Percentiles rank a stretch among this genome's conserved stretches.
Conservation (phyloP, 2,113 vertebrate species). For the Stictonetta naevosa region DNA sequence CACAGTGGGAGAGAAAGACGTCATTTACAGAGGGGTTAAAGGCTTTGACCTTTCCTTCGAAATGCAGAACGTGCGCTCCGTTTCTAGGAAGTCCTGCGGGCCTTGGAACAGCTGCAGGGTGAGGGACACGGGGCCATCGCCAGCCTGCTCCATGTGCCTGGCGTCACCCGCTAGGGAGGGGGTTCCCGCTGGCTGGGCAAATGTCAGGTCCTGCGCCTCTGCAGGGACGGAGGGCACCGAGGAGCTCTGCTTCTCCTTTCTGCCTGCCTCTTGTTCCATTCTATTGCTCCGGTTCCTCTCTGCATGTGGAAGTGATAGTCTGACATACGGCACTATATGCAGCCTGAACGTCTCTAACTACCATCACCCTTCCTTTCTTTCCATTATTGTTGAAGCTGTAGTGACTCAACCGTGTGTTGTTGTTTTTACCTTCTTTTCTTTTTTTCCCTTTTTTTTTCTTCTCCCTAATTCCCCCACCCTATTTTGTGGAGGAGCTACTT, state of each 20-base stretch:
- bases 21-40: background rate
- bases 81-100: background rate
- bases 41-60: background rate
- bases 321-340: background rate
- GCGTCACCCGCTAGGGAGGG: background rate
- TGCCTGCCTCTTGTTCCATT: background rate
- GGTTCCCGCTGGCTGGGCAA: background rate
- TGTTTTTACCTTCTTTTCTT: too few species aligned
- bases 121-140: background rate
- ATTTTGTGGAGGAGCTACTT: background rate
- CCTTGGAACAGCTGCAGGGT: background rate
- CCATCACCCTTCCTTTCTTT: slow-evolving; percentile 13
- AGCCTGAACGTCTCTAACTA: background rate
- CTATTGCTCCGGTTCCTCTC: background rate
- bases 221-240: background rate
- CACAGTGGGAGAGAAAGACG: background rate
- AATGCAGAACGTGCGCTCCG: background rate
- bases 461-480: background rate
- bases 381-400: background rate
- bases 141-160: fast-evolving
- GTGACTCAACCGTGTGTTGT: background rate
- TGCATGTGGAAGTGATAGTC: slow-evolving; percentile 44
- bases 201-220: background rate
- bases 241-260: slow-evolving; percentile 27
- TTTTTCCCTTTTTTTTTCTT: too few species aligned